Base-by-base conservation (phyloP, 2,888 invertebrate genomes). In the Argynnis bischoffii region DNA sequence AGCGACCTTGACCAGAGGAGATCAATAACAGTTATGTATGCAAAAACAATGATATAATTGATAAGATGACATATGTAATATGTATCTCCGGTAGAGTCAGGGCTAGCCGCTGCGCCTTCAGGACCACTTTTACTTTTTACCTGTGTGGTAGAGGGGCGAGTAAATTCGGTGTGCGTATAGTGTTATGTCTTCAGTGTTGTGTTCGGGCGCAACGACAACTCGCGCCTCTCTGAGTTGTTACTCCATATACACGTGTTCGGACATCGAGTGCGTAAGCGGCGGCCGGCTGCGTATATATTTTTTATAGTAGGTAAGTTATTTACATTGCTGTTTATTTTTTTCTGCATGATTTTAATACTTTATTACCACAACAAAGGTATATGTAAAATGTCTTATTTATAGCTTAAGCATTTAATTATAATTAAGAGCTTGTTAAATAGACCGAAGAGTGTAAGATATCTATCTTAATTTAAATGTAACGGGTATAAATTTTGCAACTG, bases 111-210 rank as follows among this genome's bases (percentile, higher is more conserved):
- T 86, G 85, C 86, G 84, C 88, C 88, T 87, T 81, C 83, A 82
- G 89, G 90, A 84, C 83, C 85, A 91, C 91, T 91, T 91, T 91
- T 91, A 91, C 91, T 91, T 90, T 74, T 88, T 82, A 81, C 82
- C 56, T 70, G 67, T 59, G 71, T 64, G 68, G 74, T 74, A 75
- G 78, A 71, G 77, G 77, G 77, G 78, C 72, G 71, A 72, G 65
- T 72, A 65, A 69, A 69, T 75, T 71, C 72, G 67, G 65, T 66
- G 74, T 73, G 71, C 72, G 72, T 74, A 69, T 67, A 63, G 65
- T 57, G 72, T 66, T 64, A 70, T 63, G 74, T 69, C 72, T 74
- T 72, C 75, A 78, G 80, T 79, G 68, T 69, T 78, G 80, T 80
- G 79, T 76, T 81, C 77, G 81, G 79, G 78, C 84, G 80, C 75